Percentiles rank a stretch among this genome's conserved stretches.
These are phyloP conservation scores for Aplysia californica DNA, from an alignment of 1,140 invertebrate genomes.

Conservation along the genomic window DNA sequence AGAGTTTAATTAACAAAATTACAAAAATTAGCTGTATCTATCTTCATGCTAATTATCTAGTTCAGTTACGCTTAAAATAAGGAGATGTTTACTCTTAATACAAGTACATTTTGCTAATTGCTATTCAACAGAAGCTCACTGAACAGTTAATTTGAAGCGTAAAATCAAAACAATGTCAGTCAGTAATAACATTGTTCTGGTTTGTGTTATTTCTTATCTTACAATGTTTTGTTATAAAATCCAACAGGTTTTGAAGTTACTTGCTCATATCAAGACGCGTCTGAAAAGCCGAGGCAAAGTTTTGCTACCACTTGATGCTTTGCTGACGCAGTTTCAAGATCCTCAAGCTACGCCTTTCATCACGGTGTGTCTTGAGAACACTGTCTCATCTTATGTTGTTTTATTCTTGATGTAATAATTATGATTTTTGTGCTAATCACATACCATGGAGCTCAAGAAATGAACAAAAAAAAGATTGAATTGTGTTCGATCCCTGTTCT, in stretches of 20 bases:
- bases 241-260: slow-evolving; percentile 86
- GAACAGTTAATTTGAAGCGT: no score
- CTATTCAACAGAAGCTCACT: not conserved
- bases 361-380: slow-evolving; percentile 72
- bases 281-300: slow-evolving; percentile 86
- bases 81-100: no score
- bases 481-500: not conserved
- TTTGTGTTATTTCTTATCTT: not conserved
- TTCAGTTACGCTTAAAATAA: no score
- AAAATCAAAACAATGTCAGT: no score
- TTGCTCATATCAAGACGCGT: slow-evolving; percentile 91
- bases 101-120: not conserved
- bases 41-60: no score
- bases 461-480: not conserved
- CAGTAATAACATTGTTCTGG: no score
- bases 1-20: no score
- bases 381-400: not conserved
- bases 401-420: not conserved
- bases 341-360: slow-evolving; percentile 83
- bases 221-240: not conserved
- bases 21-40: not conserved
- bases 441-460: not conserved
- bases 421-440: not conserved
- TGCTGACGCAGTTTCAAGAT: slow-evolving; percentile 85
- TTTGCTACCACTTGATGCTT: slow-evolving; percentile 86